Percentiles rank a stretch among this genome's conserved stretches.
phyloP scores from a whole-genome alignment of 2,888 invertebrate genomes.

The Gastracanthus pulcherrimus region DNA sequence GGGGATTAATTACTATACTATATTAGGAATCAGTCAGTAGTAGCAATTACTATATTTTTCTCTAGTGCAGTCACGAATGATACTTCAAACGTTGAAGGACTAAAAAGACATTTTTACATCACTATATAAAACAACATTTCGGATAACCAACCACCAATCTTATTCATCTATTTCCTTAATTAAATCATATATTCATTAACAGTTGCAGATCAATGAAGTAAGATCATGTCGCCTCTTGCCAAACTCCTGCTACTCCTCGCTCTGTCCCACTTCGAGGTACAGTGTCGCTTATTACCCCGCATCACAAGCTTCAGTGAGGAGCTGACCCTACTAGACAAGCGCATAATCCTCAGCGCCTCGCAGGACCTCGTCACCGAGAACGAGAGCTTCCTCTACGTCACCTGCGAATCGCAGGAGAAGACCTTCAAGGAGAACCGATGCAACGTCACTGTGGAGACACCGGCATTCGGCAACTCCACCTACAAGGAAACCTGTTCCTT shows the following conservation, averaged over 20 bases:
- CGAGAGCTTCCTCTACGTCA: slow-evolving; percentile 37
- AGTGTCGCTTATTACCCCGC: neutral
- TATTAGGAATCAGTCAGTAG: too few relatives aligned
- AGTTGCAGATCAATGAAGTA: too few relatives aligned
- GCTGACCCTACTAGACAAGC: neutral
- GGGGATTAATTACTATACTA: too few relatives aligned
- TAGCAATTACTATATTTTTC: too few relatives aligned
- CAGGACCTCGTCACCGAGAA: slow-evolving; percentile 10
- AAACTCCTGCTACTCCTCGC: neutral
- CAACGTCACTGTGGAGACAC: slow-evolving; percentile 42
- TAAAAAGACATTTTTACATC: too few relatives aligned
- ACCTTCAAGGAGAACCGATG: slow-evolving; percentile 23
- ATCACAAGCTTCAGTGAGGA: slow-evolving; percentile 21
- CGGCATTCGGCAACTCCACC: slow-evolving; percentile 27
- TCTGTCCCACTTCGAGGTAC: neutral
- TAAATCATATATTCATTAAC: too few relatives aligned
- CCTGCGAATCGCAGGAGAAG: slow-evolving; percentile 18
- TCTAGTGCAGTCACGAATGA: too few relatives aligned
- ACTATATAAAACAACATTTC: too few relatives aligned
- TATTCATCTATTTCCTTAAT: too few relatives aligned
- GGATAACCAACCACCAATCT: too few relatives aligned
- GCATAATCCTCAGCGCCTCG: neutral
- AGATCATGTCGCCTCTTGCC: neutral
- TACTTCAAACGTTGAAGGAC: too few relatives aligned
- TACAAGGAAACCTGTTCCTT: slow-evolving; percentile 26